A percentile compares a stretch with the other conserved stretches of the same genome.
These are phyloP conservation scores for Herpetotheres cachinnans DNA, from an alignment of 2,113 vertebrate genomes.

Conservation along the genomic window DNA sequence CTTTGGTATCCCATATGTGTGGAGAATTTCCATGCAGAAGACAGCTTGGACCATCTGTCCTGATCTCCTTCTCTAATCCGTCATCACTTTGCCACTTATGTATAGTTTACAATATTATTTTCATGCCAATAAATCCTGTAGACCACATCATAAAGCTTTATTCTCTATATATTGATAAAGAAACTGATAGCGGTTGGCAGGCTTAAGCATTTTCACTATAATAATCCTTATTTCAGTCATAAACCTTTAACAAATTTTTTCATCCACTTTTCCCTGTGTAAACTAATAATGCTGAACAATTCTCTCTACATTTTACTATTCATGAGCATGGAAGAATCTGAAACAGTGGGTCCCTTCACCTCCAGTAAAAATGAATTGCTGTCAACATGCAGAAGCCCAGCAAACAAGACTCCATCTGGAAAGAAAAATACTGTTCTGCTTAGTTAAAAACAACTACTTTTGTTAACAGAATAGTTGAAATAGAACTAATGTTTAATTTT, in stretches of 20 bases:
- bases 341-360: not conserved
- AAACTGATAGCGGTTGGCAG: not conserved
- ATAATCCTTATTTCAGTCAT: not conserved
- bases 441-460: not conserved
- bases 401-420: not conserved
- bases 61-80: not conserved
- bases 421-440: not conserved
- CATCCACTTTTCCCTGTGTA: not conserved
- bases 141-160: not conserved
- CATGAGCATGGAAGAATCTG: not conserved
- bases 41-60: not conserved
- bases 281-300: not conserved
- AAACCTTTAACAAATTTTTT: not conserved
- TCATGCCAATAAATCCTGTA: not conserved
- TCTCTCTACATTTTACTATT: not conserved
- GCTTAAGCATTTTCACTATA: not conserved
- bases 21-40: not conserved
- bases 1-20: not conserved
- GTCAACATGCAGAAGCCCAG: not conserved
- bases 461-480: not conserved
- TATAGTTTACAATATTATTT: not conserved
- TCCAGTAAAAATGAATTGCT: not conserved
- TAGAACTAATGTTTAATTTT: not conserved
- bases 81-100: not conserved
- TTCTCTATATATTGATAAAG: not conserved